phyloP scores from a whole-genome alignment of 2,888 invertebrate genomes.

The Creontiades dilutus region DNA sequence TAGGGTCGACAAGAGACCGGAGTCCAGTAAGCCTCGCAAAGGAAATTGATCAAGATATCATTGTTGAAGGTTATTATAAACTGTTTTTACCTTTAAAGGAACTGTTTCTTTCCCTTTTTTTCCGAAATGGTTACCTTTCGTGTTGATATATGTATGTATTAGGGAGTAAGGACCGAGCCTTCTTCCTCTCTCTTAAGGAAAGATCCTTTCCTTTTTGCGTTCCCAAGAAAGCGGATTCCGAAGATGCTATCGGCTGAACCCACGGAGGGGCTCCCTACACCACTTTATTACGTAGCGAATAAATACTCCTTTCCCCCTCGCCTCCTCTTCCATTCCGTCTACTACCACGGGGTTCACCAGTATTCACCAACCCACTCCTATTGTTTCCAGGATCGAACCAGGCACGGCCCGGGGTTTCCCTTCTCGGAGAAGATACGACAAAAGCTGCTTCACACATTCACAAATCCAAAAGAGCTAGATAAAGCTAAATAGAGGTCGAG shows the following conservation, averaged over 20 bases:
- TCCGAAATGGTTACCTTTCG: neutral
- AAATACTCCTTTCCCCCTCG: too few relatives aligned
- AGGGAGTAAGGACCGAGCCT: conserved; percentile 41
- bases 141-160: conserved; percentile 47
- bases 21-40: neutral
- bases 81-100: conserved; percentile 33
- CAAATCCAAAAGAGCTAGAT: conserved; percentile 56
- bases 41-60: conserved; percentile 53
- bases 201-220: conserved; percentile 54
- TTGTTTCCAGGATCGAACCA: conserved; percentile 57
- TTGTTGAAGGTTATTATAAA: conserved; percentile 46
- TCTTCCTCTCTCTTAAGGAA: neutral
- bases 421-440: conserved; percentile 48
- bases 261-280: conserved; percentile 46
- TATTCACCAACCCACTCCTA: conserved; percentile 54
- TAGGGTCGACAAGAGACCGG: neutral
- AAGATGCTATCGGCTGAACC: conserved; percentile 58
- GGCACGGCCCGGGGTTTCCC: neutral
- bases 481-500: conserved; percentile 31
- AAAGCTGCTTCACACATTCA: conserved; percentile 66
- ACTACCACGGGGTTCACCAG: neutral
- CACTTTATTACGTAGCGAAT: conserved; percentile 69
- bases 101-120: conserved; percentile 2
- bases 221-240: conserved; percentile 65
- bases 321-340: conserved; percentile 4